Evolutionary conservation across 2,113 vertebrate species (phyloP).

Genomic region (Podarcis muralis): DNA sequence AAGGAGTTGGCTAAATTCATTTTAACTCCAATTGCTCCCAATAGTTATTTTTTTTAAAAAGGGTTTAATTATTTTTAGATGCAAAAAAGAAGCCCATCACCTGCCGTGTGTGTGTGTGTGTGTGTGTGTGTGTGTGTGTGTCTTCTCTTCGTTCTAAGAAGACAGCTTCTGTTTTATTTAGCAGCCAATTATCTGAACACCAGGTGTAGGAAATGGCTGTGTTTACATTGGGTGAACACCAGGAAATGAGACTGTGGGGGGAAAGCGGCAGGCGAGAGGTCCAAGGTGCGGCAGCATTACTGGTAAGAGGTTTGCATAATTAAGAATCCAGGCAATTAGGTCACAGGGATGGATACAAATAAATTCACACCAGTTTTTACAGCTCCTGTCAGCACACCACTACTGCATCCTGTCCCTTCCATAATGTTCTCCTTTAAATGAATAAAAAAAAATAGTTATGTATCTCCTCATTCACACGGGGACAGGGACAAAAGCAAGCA

Average conservation of each 20-base stretch:
- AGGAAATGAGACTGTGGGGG: constrained; percentile 18
- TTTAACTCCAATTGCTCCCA: constrained; percentile 59
- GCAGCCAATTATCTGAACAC: constrained; percentile 48
- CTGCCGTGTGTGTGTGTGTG: background rate
- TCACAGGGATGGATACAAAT: background rate
- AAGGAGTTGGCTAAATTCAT: constrained; percentile 56
- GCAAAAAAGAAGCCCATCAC: constrained; percentile 43
- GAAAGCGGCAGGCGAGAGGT: background rate
- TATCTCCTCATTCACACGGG: background rate
- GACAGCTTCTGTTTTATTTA: constrained; percentile 56
- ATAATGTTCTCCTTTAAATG: fast-evolving
- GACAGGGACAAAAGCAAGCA: background rate
- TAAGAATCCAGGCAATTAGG: background rate
- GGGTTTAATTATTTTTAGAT: constrained; percentile 42
- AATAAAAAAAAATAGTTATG: background rate
- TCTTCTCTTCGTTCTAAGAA: constrained; percentile 24
- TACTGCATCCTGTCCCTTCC: background rate
- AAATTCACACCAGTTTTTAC: background rate
- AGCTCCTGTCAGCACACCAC: background rate
- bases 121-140: background rate
- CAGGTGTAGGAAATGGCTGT: constrained; percentile 43
- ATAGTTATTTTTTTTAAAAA: constrained; percentile 40
- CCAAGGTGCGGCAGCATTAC: fast-evolving
- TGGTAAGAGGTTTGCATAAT: background rate
- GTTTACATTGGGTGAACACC: constrained; percentile 15